Evolutionary conservation across 2,888 invertebrate genomes (phyloP).

Genomic region (Euproctis similis): DNA sequence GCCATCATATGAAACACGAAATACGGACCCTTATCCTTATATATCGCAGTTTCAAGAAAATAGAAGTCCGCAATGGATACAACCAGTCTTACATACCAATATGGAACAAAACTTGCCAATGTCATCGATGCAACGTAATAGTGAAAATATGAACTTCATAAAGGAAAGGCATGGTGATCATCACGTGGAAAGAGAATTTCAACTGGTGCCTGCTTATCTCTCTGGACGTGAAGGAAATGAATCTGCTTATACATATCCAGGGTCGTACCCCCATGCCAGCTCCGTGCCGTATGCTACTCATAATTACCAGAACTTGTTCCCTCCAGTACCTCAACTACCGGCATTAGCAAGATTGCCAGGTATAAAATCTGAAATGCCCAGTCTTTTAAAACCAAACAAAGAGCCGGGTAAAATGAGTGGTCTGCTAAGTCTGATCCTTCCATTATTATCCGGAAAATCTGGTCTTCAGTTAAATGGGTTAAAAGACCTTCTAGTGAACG

Average conservation of each 20-base stretch:
- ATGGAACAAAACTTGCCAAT: slow-evolving; percentile 5
- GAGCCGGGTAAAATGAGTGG: slow-evolving; percentile 47
- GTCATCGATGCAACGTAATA: neutral
- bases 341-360: slow-evolving; percentile 27
- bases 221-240: slow-evolving; percentile 14
- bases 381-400: slow-evolving; percentile 46
- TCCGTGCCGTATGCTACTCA: slow-evolving; percentile 4
- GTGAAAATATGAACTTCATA: slow-evolving; percentile 15
- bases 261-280: slow-evolving; percentile 5
- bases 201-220: slow-evolving; percentile 17
- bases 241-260: slow-evolving; percentile 9
- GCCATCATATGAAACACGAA: slow-evolving; percentile 37
- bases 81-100: slow-evolving; percentile 14
- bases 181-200: slow-evolving; percentile 21
- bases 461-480: slow-evolving; percentile 45
- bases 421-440: slow-evolving; percentile 45
- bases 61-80: slow-evolving; percentile 10
- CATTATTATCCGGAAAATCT: slow-evolving; percentile 44
- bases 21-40: slow-evolving; percentile 21
- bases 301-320: slow-evolving; percentile 18
- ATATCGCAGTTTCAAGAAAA: slow-evolving; percentile 15
- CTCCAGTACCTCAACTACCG: slow-evolving; percentile 14
- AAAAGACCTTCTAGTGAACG: slow-evolving; percentile 51
- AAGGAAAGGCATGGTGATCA: slow-evolving; percentile 29
- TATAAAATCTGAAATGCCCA: slow-evolving; percentile 32